Base-by-base conservation (phyloP, 2,888 invertebrate genomes). In the Orthosia cruda region DNA sequence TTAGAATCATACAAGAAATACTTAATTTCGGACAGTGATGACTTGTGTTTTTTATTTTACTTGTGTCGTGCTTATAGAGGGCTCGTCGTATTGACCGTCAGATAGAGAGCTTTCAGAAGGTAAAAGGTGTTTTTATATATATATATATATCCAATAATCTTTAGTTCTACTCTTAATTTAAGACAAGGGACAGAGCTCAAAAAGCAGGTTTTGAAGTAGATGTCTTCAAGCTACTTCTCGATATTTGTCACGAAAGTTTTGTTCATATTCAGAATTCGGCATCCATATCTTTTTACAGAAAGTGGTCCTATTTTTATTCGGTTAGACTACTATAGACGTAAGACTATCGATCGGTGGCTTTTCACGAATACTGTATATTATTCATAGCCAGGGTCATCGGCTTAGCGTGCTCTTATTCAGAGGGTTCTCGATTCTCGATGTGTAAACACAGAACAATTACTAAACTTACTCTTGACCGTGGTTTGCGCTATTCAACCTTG, bases 391-490 rank as follows among this genome's bases (percentile, higher is more conserved):
- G 64, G 59, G 73, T 77, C 80, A 20, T 13, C 45, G 16, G 20
- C 49, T 55, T n/a, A 13, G 55, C 68, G 20, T 26, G 54, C 26
- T 78, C 71, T 61, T 40, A 50, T 71, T 77, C 72, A 26, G 52
- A 50, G 47, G 57, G 32, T 20, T 59, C 45, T 71, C 40, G 32
- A 52, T 20, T 50, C 11, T 59, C 26, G 40, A 45, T 80, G 65
- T 55, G 65, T 65, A 65, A 77, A 73, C 55, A 62, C 16, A 52
- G 26, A 49, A 61, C 47, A 47, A 20, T 77, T 70, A 54, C 76
- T 58, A 63, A 67, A 77, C 45, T 70, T 71, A 82, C 52, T 65
- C 78, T 83, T 71, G 80, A 71, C 83, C 83, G n/a, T 71, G 66
- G 23, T n/a, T 15, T 18, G 40, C 20, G 47, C 52, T 32, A 18